Base-by-base conservation (phyloP, 2,113 vertebrate species). In the Nerophis ophidion region DNA sequence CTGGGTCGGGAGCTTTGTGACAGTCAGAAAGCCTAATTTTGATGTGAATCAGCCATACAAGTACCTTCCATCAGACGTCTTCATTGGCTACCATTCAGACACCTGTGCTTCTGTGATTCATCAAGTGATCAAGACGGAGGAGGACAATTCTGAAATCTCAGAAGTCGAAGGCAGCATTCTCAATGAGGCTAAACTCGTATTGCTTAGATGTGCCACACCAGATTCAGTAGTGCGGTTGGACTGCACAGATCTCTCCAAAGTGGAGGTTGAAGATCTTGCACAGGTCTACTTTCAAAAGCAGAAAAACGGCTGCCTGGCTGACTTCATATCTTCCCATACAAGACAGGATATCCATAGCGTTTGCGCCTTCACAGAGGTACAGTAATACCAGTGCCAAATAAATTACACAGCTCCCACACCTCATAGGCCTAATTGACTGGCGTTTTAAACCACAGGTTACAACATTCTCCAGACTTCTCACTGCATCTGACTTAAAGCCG, bases 381-480 rank as follows among this genome's bases (percentile, higher is more conserved):
- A 34, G 17, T 26, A 19, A 33, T 35, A 48, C 15, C 6, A 49
- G 11, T 62, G 49, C 73, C 2, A 59, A 7, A 56, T 55, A 17
- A 4, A 33, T 48, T 2, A 13, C 38, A 9, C 14, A 13, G 2
- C 44, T 61, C 5, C 10, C 17, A 9, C 12, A 45, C 4, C 15
- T 26, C 19, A 8, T 51, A 9, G 13, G 2, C 15, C 9, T 40
- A 11, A 15, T 38, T 70, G 50, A 66, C 58, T 72, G 0, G 38
- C 1, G 55, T 70, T 68, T 66, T 53, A 13, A 66, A 63, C 15
- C 42, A 11, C 50, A 99, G 97, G 84, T 99, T 64, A 96, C 96
- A 49, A 99, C 97, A 3, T 97, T 98, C 87, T 98, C 96, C 8
- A 91, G 95, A 68, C 93, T 98, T 64, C 86, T 99, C 40, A 99